Evolutionary conservation across 1,140 invertebrate genomes (phyloP).

Genomic region (Euschistus heros): DNA sequence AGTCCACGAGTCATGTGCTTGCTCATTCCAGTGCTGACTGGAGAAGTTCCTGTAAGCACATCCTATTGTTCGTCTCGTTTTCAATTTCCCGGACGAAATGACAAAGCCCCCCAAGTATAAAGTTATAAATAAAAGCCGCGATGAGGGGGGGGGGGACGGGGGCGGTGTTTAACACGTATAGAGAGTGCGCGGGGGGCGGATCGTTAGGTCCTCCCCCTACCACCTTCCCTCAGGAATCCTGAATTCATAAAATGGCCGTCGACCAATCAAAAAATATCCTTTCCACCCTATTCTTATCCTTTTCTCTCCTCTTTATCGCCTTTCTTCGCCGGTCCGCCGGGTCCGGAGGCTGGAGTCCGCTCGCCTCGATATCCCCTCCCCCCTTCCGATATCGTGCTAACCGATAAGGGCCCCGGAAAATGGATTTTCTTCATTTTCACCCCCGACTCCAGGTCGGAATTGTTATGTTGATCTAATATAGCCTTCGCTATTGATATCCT

Average conservation of each 20-base stretch:
- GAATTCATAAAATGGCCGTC: constrained; percentile 30
- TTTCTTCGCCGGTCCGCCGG: neutral
- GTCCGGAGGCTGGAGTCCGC: neutral
- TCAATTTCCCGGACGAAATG: constrained; percentile 7
- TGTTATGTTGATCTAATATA: too few relatives aligned
- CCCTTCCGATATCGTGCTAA: neutral
- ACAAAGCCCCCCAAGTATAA: constrained; percentile 13
- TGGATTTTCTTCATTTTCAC: too few relatives aligned
- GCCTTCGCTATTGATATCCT: too few relatives aligned
- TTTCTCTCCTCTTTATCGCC: neutral
- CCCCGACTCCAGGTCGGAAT: too few relatives aligned
- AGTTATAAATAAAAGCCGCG: neutral
- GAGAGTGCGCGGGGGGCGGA: constrained; percentile 16
- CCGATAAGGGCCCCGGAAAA: neutral
- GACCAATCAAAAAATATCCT: constrained; percentile 26
- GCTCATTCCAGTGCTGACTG: too few relatives aligned
- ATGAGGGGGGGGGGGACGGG: constrained; percentile 3
- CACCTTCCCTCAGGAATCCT: constrained; percentile 16
- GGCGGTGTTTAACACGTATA: constrained; percentile 22
- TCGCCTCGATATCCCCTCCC: neutral
- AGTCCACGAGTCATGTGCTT: too few relatives aligned
- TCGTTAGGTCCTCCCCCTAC: constrained; percentile 11
- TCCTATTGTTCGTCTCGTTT: too few relatives aligned
- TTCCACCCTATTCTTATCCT: constrained; percentile 13
- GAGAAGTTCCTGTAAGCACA: too few relatives aligned